Evolutionary conservation across 2,797 vertebrate genomes (phyloP).

Genomic region (Petrocephalus schoutedeni): DNA sequence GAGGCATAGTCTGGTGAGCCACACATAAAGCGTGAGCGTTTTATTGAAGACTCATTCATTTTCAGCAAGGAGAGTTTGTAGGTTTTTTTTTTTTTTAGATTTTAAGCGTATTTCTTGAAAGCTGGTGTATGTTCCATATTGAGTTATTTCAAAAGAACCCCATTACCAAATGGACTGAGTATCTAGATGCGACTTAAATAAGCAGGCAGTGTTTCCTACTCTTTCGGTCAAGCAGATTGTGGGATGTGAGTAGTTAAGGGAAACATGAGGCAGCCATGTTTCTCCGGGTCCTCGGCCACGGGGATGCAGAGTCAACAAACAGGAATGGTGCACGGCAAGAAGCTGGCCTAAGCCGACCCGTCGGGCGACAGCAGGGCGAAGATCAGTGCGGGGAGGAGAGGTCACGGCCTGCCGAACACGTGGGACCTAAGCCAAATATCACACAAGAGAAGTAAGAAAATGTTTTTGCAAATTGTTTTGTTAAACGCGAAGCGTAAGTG

Average conservation of each 20-base stretch:
- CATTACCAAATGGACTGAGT: constrained; percentile 10
- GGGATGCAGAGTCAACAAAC: constrained; percentile 30
- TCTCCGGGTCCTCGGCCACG: neutral
- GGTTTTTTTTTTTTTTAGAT: neutral
- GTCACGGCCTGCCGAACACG: constrained; percentile 42
- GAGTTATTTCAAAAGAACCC: neutral
- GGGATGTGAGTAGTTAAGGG: neutral
- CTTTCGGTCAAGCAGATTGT: neutral
- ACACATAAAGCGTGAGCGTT: neutral
- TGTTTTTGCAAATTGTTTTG: constrained; percentile 59
- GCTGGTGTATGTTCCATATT: neutral
- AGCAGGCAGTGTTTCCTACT: neutral
- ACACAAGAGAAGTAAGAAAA: constrained; percentile 51
- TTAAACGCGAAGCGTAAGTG: constrained; percentile 49
- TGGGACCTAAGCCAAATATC: constrained; percentile 44
- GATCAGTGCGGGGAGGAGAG: constrained; percentile 11
- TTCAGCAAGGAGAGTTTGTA: neutral
- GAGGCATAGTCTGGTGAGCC: neutral
- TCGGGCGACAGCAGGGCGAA: neutral
- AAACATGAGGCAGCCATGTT: neutral
- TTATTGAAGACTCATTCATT: neutral
- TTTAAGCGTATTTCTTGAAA: neutral
- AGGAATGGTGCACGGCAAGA: constrained; percentile 28
- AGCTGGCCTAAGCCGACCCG: constrained; percentile 23
- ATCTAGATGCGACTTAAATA: constrained; percentile 32